phyloP scores from a whole-genome alignment of 2,888 invertebrate genomes.

The Shargacucullia verbasci region DNA sequence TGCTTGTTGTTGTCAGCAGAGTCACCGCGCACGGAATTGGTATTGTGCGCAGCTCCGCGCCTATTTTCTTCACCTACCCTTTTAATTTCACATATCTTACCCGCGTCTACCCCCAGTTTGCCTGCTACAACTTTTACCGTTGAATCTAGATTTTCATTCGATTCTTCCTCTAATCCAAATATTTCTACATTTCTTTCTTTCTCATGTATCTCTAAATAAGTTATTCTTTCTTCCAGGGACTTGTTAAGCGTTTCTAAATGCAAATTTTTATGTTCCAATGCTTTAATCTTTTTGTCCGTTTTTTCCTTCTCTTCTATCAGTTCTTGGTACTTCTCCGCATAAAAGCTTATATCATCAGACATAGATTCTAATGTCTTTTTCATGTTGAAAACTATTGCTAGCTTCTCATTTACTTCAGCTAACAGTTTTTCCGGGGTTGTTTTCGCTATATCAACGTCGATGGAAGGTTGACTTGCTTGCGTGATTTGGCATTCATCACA shows the following conservation, averaged over 20 bases:
- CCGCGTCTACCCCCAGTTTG: no score
- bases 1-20: no score
- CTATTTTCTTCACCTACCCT: no score
- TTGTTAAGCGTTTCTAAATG: conserved; percentile 5
- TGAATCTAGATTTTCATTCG: no score
- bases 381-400: conserved; percentile 18
- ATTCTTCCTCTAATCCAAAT: no score
- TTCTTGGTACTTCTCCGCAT: conserved; percentile 20
- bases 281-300: conserved; percentile 8
- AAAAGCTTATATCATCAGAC: conserved; percentile 26
- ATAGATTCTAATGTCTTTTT: conserved; percentile 13
- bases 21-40: no score
- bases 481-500: conserved; percentile 16
- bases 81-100: no score
- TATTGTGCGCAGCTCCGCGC: no score
- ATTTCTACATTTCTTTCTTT: conserved; percentile 1
- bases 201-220: conserved; percentile 1
- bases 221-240: conserved; percentile 7
- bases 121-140: no score
- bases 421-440: conserved; percentile 11
- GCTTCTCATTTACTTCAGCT: conserved; percentile 17
- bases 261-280: conserved; percentile 1
- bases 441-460: conserved; percentile 4
- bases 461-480: background rate
- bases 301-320: conserved; percentile 19